phyloP scores from a whole-genome alignment of 1,140 invertebrate species.

The Calliphora vicina region DNA sequence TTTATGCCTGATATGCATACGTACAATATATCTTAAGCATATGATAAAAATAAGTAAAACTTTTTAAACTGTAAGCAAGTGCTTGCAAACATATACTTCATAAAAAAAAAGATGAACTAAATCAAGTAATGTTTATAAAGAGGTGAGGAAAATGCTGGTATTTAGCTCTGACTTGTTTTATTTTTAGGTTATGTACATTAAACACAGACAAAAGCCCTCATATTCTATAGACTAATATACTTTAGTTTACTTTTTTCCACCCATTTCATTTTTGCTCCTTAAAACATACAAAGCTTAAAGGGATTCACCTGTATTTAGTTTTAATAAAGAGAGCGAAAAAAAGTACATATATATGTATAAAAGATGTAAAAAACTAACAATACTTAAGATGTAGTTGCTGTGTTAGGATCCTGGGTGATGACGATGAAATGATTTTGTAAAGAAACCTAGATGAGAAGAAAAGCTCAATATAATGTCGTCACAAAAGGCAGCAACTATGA shows the following conservation, averaged over 20 bases:
- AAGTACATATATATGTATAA: neutral
- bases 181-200: slow-evolving; percentile 1
- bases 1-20: slow-evolving; percentile 4
- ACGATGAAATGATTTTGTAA: slow-evolving; percentile 1
- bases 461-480: neutral
- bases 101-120: neutral
- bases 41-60: neutral
- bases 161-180: neutral
- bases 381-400: neutral
- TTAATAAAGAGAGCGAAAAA: neutral
- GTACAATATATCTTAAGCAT: neutral
- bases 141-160: neutral
- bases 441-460: neutral
- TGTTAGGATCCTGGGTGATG: neutral
- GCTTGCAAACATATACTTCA: too few relatives aligned
- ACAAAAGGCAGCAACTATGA: neutral
- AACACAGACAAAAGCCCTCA: slow-evolving; percentile 7
- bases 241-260: neutral
- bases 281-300: neutral
- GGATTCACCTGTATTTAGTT: slow-evolving; percentile 5
- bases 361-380: neutral
- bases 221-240: neutral
- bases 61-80: neutral
- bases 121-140: neutral
- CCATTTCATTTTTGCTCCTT: neutral